Percentiles rank a stretch among this genome's conserved stretches.
These are phyloP conservation scores for Enhydra lutris DNA, from an alignment of 2,113 vertebrate genomes.

Conservation along the genomic window DNA sequence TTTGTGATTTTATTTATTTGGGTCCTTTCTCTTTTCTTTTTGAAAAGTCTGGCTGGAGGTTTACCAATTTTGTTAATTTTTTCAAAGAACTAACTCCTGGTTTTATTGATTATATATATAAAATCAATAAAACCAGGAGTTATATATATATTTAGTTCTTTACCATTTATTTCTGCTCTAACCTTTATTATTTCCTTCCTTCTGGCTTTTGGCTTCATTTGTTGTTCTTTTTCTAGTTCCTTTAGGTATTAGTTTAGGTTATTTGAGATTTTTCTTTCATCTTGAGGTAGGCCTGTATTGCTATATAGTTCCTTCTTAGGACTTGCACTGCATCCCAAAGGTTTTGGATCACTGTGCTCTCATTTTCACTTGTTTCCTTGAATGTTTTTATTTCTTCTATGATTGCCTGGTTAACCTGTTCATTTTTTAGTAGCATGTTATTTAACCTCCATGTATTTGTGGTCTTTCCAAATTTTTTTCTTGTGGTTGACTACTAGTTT, in stretches of 20 bases:
- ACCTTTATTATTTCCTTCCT: not conserved
- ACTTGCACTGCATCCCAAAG: not conserved
- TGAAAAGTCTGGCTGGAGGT: not conserved
- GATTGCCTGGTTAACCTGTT: not conserved
- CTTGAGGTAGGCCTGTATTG: not conserved
- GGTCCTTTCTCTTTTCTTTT: not conserved
- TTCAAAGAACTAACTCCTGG: not conserved
- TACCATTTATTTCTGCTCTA: not conserved
- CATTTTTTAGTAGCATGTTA: not conserved
- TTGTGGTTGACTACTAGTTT: not conserved
- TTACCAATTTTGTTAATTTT: not conserved
- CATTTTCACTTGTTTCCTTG: not conserved
- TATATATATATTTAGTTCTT: not conserved
- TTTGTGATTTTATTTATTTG: not conserved
- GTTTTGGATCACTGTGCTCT: not conserved
- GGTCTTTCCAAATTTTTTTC: not conserved
- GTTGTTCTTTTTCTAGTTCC: not conserved
- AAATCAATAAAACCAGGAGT: too few relatives aligned
- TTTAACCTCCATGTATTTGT: not conserved
- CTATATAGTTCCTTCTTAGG: not conserved
- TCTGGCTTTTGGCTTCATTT: not conserved
- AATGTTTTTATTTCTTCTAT: not conserved
- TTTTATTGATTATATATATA: not conserved
- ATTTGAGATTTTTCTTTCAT: not conserved
- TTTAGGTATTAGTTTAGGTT: not conserved